Evolutionary conservation across 2,888 invertebrate genomes (phyloP).

Genomic region (Microctonus brassicae): DNA sequence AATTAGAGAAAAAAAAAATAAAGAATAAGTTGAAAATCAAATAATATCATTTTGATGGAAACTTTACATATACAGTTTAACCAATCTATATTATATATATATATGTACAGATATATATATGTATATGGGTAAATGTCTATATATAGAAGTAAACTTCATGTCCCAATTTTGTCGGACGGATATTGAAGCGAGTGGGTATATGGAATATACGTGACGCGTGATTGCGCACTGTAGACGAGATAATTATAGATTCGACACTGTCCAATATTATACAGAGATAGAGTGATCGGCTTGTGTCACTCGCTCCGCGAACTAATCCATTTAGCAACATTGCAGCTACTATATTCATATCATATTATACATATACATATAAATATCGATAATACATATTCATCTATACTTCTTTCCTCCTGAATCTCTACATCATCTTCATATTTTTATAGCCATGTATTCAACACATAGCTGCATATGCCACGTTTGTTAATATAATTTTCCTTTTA

Average conservation of each 20-base stretch:
- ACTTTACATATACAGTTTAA: no score
- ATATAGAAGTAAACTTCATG: not conserved
- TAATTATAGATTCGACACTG: constrained; percentile 41
- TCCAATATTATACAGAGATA: constrained; percentile 2
- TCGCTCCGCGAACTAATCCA: constrained; percentile 21
- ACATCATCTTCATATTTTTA: not conserved
- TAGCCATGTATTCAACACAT: not conserved
- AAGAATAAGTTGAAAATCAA: not conserved
- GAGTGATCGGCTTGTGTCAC: constrained; percentile 26
- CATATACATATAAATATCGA: not conserved
- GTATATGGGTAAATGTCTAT: not conserved
- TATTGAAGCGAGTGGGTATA: constrained; percentile 29
- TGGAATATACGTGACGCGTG: constrained; percentile 22
- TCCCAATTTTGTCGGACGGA: constrained; percentile 9
- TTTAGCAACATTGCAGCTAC: not conserved
- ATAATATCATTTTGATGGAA: not conserved
- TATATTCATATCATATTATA: no score
- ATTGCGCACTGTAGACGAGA: constrained; percentile 36
- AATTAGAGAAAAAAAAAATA: not conserved
- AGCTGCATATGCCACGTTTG: not conserved
- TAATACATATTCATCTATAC: not conserved
- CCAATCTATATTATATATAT: no score
- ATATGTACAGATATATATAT: not conserved
- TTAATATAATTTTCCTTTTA: constrained; percentile 16
- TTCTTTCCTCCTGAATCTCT: not conserved